Base-by-base conservation (phyloP, 2,888 invertebrate genomes). In the Coleophora flavipennella region DNA sequence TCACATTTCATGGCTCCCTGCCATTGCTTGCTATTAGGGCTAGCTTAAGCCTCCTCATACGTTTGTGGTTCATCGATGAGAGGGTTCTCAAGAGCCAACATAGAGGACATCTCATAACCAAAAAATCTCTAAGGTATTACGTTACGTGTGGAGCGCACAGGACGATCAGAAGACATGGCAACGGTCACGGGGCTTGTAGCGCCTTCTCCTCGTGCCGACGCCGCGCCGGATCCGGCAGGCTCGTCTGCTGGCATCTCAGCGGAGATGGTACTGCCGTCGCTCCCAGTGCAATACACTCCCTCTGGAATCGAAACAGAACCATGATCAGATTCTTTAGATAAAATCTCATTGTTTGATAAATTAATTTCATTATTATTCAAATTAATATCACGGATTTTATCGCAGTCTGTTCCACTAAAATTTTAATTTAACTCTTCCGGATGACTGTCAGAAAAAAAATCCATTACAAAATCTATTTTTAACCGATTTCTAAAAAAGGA, bases 1-100 rank as follows among this genome's bases (percentile, higher is more conserved):
- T 46, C 46, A 38, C n/a, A 11, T 11, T 33, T 13, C 39, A 46
- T 41, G 2, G 46, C 43, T 7, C 10, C 33, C 3, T 7, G 9
- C 44, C 44, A 44, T 13, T 39, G 20, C 13, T 8, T 14, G 11
- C 8, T 20, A 7, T 8, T 42, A 29, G 1, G 11, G 10, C 8
- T 13, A 4, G 3, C 26, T n/a, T 12, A 39, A 14, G 3, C 36
- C 42, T 11, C 36, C 36, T 13, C 31, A 1, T 11, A 14, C 25
- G 1, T 33, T 39, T 6, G 2, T 2, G 12, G 20, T 20, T 20
- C 20, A 20, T 20, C 20, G 20, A 20, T 20, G 20, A 20, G 36
- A 33, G 3, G 29, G 33, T 10, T 12, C 33, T 13, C 1, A 2
- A 13, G 38, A n/a, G 3, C 20, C 25, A 8, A 2, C 31, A 20